Conservation (phyloP, 1,140 invertebrate genomes). For the Ostrea denselamellosa region DNA sequence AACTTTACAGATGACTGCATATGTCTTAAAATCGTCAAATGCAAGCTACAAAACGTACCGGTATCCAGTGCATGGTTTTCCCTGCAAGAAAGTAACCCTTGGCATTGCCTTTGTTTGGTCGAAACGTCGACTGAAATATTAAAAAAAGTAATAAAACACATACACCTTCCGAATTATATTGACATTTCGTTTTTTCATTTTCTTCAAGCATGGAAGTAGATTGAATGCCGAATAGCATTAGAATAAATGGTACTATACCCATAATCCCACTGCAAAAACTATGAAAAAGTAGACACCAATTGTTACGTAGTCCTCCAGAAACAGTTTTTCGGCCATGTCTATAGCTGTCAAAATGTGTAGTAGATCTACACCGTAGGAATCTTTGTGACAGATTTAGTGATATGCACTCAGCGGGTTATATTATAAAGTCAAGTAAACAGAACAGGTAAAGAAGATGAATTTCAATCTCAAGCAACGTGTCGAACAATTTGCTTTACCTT, state of each 20-base stretch:
- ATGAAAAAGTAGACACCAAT: slow-evolving; percentile 77
- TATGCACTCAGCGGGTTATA: not conserved
- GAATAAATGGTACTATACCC: slow-evolving; percentile 63
- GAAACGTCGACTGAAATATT: slow-evolving; percentile 67
- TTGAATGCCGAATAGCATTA: not conserved
- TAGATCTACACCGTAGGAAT: not conserved
- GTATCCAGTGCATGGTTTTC: slow-evolving; percentile 76
- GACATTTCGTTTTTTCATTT: no score
- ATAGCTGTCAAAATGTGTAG: not conserved
- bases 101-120: slow-evolving; percentile 72
- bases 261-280: slow-evolving; percentile 76
- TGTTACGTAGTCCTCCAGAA: slow-evolving; percentile 74
- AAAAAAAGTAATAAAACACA: no score
- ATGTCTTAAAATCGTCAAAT: not conserved
- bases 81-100: slow-evolving; percentile 77
- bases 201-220: not conserved
- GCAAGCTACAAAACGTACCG: slow-evolving; percentile 62
- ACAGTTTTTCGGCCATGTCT: slow-evolving; percentile 62
- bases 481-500: no score
- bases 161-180: not conserved
- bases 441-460: not conserved
- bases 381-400: not conserved
- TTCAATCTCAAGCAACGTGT: no score
- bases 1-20: not conserved
- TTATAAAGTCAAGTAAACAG: not conserved